Conservation (phyloP, 2,113 vertebrate genomes). For the Heterochromis multidens region DNA sequence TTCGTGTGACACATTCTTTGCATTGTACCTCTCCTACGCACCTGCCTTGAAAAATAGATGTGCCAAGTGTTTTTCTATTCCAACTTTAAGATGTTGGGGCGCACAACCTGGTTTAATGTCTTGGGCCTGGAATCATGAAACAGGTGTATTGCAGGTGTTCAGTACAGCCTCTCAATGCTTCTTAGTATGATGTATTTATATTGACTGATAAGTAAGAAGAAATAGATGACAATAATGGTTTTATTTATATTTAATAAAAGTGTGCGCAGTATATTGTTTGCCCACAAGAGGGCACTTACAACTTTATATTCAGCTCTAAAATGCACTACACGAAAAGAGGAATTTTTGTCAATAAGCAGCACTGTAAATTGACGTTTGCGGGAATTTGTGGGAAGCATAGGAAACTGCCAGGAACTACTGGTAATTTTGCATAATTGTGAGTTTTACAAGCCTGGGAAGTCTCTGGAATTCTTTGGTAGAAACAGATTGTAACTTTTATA, state of each 20-base stretch:
- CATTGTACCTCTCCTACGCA: neutral
- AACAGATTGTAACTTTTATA: neutral
- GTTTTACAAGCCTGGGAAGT: neutral
- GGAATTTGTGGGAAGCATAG: neutral
- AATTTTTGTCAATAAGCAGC: fast-evolving
- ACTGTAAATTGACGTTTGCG: neutral
- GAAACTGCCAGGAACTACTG: neutral
- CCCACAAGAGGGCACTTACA: neutral
- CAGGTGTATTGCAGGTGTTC: too few relatives aligned
- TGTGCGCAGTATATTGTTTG: neutral
- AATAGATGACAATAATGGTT: too few relatives aligned
- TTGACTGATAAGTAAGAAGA: neutral
- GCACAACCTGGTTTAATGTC: neutral
- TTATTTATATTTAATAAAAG: neutral
- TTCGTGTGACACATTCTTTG: neutral
- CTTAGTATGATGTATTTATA: neutral
- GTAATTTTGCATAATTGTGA: neutral
- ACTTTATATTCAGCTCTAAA: fast-evolving
- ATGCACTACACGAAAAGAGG: fast-evolving
- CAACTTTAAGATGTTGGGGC: neutral
- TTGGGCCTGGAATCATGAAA: fast-evolving
- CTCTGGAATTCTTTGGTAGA: neutral
- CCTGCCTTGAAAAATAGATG: neutral
- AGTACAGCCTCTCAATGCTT: neutral
- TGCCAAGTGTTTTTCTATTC: too few relatives aligned